phyloP scores from a whole-genome alignment of 2,113 vertebrate species.

The Uria lomvia region DNA sequence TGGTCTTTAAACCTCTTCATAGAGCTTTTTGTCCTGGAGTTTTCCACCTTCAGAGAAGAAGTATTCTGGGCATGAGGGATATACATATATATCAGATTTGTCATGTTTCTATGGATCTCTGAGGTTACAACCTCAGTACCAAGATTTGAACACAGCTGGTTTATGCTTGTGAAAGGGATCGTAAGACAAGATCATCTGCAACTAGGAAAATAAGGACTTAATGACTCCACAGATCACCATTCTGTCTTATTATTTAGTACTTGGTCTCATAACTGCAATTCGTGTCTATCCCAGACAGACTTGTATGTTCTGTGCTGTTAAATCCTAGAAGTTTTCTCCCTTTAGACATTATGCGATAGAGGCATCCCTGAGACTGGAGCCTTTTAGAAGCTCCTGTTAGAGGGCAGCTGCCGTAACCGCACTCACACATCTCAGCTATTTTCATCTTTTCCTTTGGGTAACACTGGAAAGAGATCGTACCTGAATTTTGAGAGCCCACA shows the following conservation, averaged over 20 bases:
- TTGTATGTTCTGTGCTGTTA: background rate
- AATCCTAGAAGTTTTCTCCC: background rate
- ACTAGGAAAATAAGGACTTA: background rate
- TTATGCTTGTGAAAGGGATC: background rate
- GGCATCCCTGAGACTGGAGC: background rate
- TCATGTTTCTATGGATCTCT: background rate
- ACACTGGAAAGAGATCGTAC: background rate
- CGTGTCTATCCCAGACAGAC: background rate
- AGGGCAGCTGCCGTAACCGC: background rate
- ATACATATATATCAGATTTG: background rate
- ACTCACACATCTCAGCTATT: background rate
- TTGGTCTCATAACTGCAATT: background rate
- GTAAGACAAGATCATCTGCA: background rate
- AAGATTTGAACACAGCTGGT: background rate
- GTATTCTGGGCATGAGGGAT: background rate
- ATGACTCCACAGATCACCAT: background rate
- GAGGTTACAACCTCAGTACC: background rate
- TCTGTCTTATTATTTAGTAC: background rate
- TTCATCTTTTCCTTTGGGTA: slow-evolving; percentile 5
- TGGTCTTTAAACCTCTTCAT: slow-evolving; percentile 6
- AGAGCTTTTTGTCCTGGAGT: background rate
- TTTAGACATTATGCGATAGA: background rate
- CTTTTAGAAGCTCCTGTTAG: background rate
- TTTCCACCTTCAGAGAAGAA: background rate
- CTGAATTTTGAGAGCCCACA: background rate